Conservation (phyloP, 2,797 vertebrate genomes). For the Nasua narica region DNA sequence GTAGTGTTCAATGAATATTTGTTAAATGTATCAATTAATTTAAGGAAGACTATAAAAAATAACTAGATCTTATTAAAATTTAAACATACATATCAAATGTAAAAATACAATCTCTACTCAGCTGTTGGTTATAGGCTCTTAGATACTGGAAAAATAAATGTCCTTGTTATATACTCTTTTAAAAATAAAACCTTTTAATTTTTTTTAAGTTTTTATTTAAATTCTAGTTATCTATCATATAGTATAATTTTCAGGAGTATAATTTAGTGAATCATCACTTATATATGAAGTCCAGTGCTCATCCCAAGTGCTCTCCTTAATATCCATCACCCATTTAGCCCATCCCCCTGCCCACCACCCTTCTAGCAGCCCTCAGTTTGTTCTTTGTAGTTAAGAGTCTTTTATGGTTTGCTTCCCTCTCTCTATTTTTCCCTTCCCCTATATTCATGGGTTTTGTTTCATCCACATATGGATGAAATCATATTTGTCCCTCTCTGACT, state of each 20-base stretch:
- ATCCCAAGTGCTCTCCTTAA: neutral
- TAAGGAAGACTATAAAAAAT: neutral
- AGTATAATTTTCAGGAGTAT: neutral
- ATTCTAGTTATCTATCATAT: neutral
- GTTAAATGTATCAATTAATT: neutral
- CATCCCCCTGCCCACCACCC: neutral
- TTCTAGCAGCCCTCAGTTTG: neutral
- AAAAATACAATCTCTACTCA: constrained; percentile 3
- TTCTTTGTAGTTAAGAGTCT: neutral
- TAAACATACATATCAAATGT: neutral
- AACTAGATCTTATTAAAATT: neutral
- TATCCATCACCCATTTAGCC: neutral
- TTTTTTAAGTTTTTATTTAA: neutral
- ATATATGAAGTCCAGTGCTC: neutral
- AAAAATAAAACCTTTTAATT: neutral
- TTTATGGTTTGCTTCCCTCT: neutral
- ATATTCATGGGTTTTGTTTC: neutral
- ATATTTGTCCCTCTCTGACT: neutral
- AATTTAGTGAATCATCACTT: neutral
- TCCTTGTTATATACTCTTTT: neutral
- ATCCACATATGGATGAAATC: neutral
- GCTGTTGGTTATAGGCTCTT: neutral
- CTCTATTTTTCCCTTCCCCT: neutral
- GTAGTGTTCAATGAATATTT: neutral
- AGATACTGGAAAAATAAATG: neutral